Base-by-base conservation (phyloP, 2,888 invertebrate species). In the Acleris cristana region DNA sequence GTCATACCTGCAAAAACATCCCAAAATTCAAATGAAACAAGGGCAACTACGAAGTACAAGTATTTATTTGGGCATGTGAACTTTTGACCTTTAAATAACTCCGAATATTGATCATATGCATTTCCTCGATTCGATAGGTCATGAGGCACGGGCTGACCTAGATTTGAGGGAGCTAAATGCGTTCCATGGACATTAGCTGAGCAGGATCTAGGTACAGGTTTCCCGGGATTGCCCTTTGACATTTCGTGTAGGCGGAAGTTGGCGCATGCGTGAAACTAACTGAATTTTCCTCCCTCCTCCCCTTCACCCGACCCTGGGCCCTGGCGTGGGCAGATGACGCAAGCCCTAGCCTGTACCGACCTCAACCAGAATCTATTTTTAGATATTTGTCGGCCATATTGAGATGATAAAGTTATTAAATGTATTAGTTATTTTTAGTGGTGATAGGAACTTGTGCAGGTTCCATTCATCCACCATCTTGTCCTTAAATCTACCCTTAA, bases 161-260 rank as follows among this genome's bases (percentile, higher is more conserved):
- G 56, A 66, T 65, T 51, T 48, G 21, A 7, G 40, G 10, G 19
- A 34, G 54, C 52, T 58, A 65, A 55, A 49, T 51, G 16, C 55
- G 30, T 54, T 57, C n/a, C 65, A 52, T 51, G 60, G 64, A 26
- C 48, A n/a, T 19, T 45, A 40, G 40, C 60, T 16, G 12, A 16
- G 40, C 34, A 64, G 54, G 68, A 68, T 81, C 87, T 86, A 87
- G 86, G 80, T 71, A 80, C 82, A 79, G 83, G 79, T 75, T 76
- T 79, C 82, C 87, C 85, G 86, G 87, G 87, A 70, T 73, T 86
- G 89, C 87, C 90, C 91, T 89, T 86, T 90, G 90, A 88, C 91
- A 91, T 90, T 91, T 79, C 70, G 74, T 72, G 82, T 81, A 76
- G 84, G 83, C 74, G 80, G 75, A 72, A 73, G 72, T 71, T 72